Conservation (phyloP, 2,797 vertebrate genomes). For the Spinibarbus caldwelli region DNA sequence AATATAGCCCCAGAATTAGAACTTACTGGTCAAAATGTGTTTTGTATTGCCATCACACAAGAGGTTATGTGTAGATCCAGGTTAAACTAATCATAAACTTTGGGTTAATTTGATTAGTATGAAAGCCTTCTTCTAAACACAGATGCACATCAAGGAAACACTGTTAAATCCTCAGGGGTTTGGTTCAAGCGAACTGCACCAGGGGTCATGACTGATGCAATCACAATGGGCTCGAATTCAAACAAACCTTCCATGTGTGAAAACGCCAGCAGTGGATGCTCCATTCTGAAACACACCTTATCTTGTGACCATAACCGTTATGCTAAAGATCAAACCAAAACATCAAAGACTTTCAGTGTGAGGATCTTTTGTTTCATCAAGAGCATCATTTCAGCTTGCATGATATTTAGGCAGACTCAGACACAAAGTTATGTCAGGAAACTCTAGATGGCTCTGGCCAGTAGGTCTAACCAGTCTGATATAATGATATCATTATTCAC, state of each 20-base stretch:
- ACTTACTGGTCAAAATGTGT: background rate
- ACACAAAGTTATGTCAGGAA: background rate
- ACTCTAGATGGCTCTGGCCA: background rate
- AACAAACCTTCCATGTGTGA: background rate
- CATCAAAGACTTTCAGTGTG: background rate
- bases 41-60: background rate
- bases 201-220: background rate
- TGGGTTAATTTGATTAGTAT: background rate
- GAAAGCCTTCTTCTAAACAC: background rate
- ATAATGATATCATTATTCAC: background rate
- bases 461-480: background rate
- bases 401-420: background rate
- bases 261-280: background rate
- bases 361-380: constrained; percentile 11
- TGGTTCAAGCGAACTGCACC: background rate
- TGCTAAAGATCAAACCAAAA: constrained; percentile 4
- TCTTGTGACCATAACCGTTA: constrained; percentile 9
- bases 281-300: background rate
- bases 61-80: background rate
- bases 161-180: background rate
- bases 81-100: background rate
- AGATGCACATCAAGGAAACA: background rate
- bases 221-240: background rate
- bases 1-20: background rate
- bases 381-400: background rate